Conservation (phyloP, 2,888 invertebrate genomes). For the Caenorhabditis wallacei region DNA sequence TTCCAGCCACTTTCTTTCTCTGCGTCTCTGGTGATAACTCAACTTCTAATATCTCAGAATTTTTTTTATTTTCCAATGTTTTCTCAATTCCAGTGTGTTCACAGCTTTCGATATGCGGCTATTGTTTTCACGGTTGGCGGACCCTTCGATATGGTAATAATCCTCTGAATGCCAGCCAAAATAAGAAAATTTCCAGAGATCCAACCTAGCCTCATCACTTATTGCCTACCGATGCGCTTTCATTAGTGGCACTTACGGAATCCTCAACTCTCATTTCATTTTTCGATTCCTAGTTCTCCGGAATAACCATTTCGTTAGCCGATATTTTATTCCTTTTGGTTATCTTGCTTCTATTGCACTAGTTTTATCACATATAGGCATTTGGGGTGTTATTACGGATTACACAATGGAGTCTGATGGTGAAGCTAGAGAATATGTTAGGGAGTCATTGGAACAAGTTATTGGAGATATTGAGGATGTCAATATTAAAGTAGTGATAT, state of each 20-base stretch:
- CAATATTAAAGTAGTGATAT: slow-evolving; percentile 4
- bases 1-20: no score
- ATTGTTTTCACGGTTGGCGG: slow-evolving; percentile 30
- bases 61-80: no score
- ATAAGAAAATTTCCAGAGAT: background rate
- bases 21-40: no score
- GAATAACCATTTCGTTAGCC: background rate
- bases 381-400: background rate
- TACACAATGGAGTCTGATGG: background rate
- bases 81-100: slow-evolving; percentile 19
- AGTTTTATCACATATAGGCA: background rate
- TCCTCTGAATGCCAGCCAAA: background rate
- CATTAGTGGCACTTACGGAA: slow-evolving; percentile 34
- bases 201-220: background rate
- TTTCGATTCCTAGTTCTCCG: slow-evolving; percentile 1
- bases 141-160: slow-evolving; percentile 6
- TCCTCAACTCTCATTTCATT: slow-evolving; percentile 32
- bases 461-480: slow-evolving; percentile 11
- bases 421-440: slow-evolving; percentile 11
- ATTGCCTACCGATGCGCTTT: slow-evolving; percentile 14
- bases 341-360: background rate
- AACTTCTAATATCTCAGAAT: background rate
- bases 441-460: background rate
- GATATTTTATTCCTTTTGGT: slow-evolving; percentile 19
- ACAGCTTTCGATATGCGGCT: slow-evolving; percentile 10